These are phyloP conservation scores for Calliscelio sp. DNA, from an alignment of 2,888 invertebrate genomes.

Conservation along the genomic window DNA sequence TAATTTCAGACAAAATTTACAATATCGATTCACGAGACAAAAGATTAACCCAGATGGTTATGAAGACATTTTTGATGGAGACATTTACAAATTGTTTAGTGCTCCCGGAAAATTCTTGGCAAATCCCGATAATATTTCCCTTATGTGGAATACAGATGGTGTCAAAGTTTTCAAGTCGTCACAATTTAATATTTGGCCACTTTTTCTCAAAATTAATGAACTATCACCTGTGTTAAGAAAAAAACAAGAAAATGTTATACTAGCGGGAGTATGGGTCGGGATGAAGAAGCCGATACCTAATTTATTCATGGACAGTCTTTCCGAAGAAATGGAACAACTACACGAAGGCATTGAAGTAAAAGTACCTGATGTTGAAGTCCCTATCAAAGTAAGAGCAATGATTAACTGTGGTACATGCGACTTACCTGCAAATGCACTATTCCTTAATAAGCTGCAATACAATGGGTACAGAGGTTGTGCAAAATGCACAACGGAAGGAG, in stretches of 20 bases:
- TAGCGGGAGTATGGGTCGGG: conserved; percentile 30
- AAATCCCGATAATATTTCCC: neutral
- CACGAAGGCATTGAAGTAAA: conserved; percentile 25
- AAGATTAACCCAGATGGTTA: conserved; percentile 1
- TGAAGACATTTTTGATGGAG: conserved; percentile 16
- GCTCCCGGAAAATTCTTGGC: neutral
- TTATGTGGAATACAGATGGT: conserved; percentile 23
- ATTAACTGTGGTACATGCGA: conserved; percentile 59
- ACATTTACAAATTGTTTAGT: conserved; percentile 1
- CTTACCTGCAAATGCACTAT: conserved; percentile 49
- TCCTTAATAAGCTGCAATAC: conserved; percentile 9
- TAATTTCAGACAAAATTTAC: neutral
- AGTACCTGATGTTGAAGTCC: neutral
- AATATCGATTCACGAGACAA: neutral
- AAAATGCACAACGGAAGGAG: conserved; percentile 14
- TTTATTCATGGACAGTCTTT: conserved; percentile 32
- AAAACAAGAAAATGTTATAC: conserved; percentile 32
- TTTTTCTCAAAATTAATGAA: conserved; percentile 11
- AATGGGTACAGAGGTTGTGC: conserved; percentile 47
- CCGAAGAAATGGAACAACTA: conserved; percentile 22
- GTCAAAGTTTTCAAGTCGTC: conserved; percentile 15
- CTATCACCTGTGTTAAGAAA: conserved; percentile 8
- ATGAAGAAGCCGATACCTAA: conserved; percentile 7
- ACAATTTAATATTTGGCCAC: conserved; percentile 12
- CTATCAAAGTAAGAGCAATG: conserved; percentile 11